These are phyloP conservation scores for Nomia melanderi DNA, from an alignment of 1,140 invertebrate species.

Conservation along the genomic window DNA sequence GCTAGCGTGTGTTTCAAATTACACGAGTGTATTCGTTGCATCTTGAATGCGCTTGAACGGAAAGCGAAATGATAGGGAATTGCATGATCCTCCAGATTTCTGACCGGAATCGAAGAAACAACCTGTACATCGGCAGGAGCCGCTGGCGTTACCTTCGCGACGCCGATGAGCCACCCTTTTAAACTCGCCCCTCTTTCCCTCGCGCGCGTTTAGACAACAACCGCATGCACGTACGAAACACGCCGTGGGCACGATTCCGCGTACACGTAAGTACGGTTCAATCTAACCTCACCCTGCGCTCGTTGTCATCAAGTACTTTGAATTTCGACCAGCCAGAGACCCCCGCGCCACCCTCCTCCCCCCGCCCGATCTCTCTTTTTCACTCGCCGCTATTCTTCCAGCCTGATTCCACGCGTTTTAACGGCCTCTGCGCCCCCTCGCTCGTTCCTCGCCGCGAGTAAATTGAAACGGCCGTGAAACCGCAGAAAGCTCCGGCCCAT, in stretches of 20 bases:
- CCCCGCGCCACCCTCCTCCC: not conserved
- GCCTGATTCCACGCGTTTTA: not conserved
- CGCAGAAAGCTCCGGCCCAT: not conserved
- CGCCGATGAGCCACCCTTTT: constrained; percentile 37
- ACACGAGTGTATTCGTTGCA: too few relatives aligned
- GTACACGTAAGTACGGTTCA: constrained; percentile 29
- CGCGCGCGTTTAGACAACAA: constrained; percentile 20
- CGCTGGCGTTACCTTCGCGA: constrained; percentile 10
- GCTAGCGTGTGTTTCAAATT: too few relatives aligned
- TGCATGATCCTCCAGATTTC: not conserved
- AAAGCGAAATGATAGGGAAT: too few relatives aligned
- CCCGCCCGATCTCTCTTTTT: not conserved
- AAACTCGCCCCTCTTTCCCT: not conserved
- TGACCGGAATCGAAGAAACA: not conserved
- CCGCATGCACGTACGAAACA: not conserved
- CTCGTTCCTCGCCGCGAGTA: not conserved
- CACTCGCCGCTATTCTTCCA: not conserved
- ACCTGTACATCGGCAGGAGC: not conserved
- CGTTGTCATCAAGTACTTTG: constrained; percentile 28
- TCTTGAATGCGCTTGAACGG: too few relatives aligned
- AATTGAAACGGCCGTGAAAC: constrained; percentile 31
- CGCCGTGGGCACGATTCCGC: constrained; percentile 12
- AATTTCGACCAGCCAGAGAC: constrained; percentile 17
- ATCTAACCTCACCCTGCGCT: constrained; percentile 19
- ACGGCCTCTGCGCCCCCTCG: not conserved